Percentiles rank a stretch among this genome's conserved stretches.
These are phyloP conservation scores for Calcarius lapponicus DNA, from an alignment of 2,797 vertebrate species.

Conservation along the genomic window DNA sequence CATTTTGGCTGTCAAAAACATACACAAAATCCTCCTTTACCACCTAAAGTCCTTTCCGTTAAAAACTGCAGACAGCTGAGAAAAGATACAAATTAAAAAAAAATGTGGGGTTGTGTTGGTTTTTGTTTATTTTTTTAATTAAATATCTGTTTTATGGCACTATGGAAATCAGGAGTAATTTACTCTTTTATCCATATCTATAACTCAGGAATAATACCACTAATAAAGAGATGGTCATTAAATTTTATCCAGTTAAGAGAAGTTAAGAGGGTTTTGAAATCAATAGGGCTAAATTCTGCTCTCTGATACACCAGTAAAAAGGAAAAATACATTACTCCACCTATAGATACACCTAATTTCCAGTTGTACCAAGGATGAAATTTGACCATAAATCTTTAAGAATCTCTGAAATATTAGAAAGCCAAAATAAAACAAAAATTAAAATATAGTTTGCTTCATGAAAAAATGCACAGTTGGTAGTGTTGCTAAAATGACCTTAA, in stretches of 20 bases:
- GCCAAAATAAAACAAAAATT: neutral
- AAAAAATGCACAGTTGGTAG: neutral
- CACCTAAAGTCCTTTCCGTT: neutral
- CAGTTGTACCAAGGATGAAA: neutral
- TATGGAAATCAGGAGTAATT: neutral
- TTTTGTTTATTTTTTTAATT: neutral
- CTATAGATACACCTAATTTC: neutral
- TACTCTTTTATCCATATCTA: neutral
- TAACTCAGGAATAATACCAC: neutral
- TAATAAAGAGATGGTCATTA: neutral
- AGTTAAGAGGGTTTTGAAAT: neutral
- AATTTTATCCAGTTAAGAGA: neutral
- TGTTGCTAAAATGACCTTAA: neutral
- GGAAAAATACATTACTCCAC: neutral
- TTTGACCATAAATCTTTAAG: neutral
- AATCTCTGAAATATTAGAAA: neutral
- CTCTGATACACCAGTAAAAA: neutral
- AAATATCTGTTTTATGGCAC: neutral
- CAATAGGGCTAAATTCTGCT: neutral
- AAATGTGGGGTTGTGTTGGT: rapidly evolving
- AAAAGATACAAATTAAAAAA: neutral
- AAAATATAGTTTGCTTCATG: neutral
- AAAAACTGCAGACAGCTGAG: neutral
- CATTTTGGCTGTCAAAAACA: conserved; percentile 27
- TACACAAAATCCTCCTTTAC: neutral